Evolutionary conservation across 2,797 vertebrate genomes (phyloP).

Genomic region (Gadopsis bispinosus): DNA sequence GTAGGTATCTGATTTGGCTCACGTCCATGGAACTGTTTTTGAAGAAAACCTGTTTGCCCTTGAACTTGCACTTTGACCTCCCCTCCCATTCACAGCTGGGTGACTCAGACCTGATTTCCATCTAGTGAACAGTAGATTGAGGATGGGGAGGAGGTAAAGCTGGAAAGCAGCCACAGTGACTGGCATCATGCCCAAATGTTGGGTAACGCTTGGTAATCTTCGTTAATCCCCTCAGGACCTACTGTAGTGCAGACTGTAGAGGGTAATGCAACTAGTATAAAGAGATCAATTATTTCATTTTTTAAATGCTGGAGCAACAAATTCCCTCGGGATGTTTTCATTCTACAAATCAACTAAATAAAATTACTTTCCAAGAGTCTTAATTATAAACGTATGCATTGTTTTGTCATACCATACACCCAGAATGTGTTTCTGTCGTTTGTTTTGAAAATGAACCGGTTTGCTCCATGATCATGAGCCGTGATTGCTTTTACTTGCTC

Average conservation of each 20-base stretch:
- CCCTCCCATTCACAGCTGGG: slow-evolving; percentile 6
- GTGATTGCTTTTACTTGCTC: not conserved
- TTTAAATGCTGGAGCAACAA: not conserved
- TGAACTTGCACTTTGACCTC: slow-evolving; percentile 5
- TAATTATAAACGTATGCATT: not conserved
- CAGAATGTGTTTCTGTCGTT: slow-evolving; percentile 19
- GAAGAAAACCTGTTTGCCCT: slow-evolving; percentile 9
- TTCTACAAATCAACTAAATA: slow-evolving; percentile 22
- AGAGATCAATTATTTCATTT: not conserved
- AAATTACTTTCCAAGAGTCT: not conserved
- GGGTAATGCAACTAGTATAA: slow-evolving; percentile 15
- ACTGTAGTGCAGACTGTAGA: not conserved
- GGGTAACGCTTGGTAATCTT: slow-evolving; percentile 44
- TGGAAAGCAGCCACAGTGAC: slow-evolving; percentile 46
- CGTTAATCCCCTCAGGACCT: slow-evolving; percentile 44
- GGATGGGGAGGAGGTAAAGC: slow-evolving; percentile 32
- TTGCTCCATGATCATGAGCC: slow-evolving; percentile 32
- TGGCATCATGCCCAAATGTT: slow-evolving; percentile 71
- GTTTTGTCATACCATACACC: slow-evolving; percentile 1
- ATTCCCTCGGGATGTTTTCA: slow-evolving; percentile 12
- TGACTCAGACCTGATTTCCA: slow-evolving; percentile 24
- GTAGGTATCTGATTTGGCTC: slow-evolving; percentile 30
- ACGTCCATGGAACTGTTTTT: slow-evolving; percentile 12
- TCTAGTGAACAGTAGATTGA: slow-evolving; percentile 4
- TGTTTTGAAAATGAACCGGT: slow-evolving; percentile 43